Base-by-base conservation (phyloP, 2,888 invertebrate genomes). In the Stenoptilia bipunctidactyla region DNA sequence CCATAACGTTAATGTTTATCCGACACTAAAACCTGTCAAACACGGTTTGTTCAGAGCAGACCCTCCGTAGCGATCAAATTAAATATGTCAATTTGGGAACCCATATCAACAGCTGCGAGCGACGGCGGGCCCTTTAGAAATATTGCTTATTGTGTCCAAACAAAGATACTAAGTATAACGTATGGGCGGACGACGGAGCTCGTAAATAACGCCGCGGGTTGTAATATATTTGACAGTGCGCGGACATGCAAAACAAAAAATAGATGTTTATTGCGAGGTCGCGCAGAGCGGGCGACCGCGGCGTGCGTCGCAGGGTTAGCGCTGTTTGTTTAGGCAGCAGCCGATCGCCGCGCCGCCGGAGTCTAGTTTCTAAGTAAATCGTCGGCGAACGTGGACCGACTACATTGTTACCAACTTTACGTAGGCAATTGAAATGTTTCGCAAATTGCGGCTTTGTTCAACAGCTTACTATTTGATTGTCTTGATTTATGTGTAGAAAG, bases 71-170 rank as follows among this genome's bases (percentile, higher is more conserved):
- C 70, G 79, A 82, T 82, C 80, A 79, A 83, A 83, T 83, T 83
- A 83, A 83, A 83, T 82, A 82, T 82, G 83, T 83, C 83, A 83
- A 83, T 83, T 83, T 73, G 73, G 74, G 73, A 68, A 83, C 83
- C 82, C 82, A 77, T 82, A 83, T 83, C 83, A 83, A 77, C 80
- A 80, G 83, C 82, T 82, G 83, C 77, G 70, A 69, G 69, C 71
- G 80, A 75, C 77, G 77, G 72, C 75, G 72, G 71, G 67, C 73
- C 77, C 79, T 77, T 79, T 80, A 77, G 79, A 83, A 83, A 83
- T 83, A 83, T 83, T 75, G 79, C 82, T 82, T 80, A 83, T 83
- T 82, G 83, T 83, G 83, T 83, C 82, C 82, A 83, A 83, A 83
- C 83, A 83, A 80, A 83, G 83, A 82, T 83, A 82, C 80, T 79